Percentiles rank a stretch among this genome's conserved stretches.
Evolutionary conservation across 2,888 invertebrate species (phyloP).

Genomic region (Campaea margaritaria): DNA sequence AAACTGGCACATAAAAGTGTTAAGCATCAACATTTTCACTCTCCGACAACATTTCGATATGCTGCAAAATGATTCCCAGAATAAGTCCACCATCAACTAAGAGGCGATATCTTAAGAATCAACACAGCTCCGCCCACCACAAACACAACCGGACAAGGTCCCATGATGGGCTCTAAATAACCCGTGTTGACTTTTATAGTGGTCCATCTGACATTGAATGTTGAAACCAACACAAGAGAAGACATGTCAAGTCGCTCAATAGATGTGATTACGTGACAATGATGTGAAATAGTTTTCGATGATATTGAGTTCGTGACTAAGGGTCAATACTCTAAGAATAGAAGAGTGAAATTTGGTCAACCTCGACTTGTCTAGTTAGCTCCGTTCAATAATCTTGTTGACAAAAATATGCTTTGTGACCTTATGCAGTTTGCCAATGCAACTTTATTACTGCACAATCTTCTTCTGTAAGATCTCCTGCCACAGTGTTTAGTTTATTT

Average conservation of each 20-base stretch:
- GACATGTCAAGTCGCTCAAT: conserved; percentile 57
- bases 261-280: conserved; percentile 59
- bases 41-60: neutral
- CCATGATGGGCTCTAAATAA: conserved; percentile 73
- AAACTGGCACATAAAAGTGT: too few relatives aligned
- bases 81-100: conserved; percentile 51
- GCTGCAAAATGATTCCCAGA: conserved; percentile 37
- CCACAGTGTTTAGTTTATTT: neutral
- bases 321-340: conserved; percentile 21
- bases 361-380: neutral
- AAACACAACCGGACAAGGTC: conserved; percentile 64
- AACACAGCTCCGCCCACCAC: conserved; percentile 70
- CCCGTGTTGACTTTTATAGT: conserved; percentile 69
- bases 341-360: conserved; percentile 12
- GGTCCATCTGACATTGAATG: conserved; percentile 70
- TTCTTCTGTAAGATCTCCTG: neutral
- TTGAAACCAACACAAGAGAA: conserved; percentile 56
- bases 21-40: neutral
- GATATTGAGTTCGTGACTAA: conserved; percentile 20
- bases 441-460: neutral
- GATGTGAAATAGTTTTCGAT: conserved; percentile 25
- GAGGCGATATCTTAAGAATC: conserved; percentile 69
- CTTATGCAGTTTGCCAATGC: too few relatives aligned
- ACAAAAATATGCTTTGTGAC: too few relatives aligned
- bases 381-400: too few relatives aligned